A percentile compares a stretch with the other conserved stretches of the same genome.
phyloP scores from a whole-genome alignment of 2,113 vertebrate species.

The Pseudopodoces humilis region DNA sequence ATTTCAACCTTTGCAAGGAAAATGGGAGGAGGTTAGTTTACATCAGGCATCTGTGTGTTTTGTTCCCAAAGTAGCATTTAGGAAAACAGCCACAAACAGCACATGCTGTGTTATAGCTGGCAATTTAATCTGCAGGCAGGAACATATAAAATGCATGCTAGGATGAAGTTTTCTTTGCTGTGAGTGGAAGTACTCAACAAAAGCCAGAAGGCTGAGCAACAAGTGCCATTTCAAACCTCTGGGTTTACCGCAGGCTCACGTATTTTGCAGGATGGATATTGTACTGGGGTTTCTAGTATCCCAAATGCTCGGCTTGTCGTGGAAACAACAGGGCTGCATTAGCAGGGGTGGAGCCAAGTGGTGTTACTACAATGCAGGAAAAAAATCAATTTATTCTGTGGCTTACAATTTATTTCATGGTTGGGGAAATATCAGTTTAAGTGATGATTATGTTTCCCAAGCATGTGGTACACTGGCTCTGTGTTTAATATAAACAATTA shows the following conservation, averaged over 20 bases:
- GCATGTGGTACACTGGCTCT: not conserved
- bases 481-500: slow-evolving; percentile 32
- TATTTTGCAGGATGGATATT: slow-evolving; percentile 16
- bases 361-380: not conserved
- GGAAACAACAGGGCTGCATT: not conserved
- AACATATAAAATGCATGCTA: not conserved
- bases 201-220: slow-evolving; percentile 31
- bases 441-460: slow-evolving; percentile 27
- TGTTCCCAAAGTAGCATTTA: slow-evolving; percentile 47
- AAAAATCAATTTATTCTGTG: slow-evolving; percentile 33
- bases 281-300: slow-evolving; percentile 1
- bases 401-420: slow-evolving; percentile 44
- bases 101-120: slow-evolving; percentile 38
- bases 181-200: not conserved
- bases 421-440: slow-evolving; percentile 29
- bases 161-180: not conserved
- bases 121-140: slow-evolving; percentile 57
- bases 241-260: not conserved
- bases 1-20: not conserved
- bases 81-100: slow-evolving; percentile 19
- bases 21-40: slow-evolving; percentile 21
- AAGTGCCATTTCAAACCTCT: slow-evolving; percentile 41
- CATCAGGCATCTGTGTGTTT: slow-evolving; percentile 36
- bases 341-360: not conserved
- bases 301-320: not conserved